phyloP scores from a whole-genome alignment of 2,797 vertebrate genomes.

The Serranus cabrilla region DNA sequence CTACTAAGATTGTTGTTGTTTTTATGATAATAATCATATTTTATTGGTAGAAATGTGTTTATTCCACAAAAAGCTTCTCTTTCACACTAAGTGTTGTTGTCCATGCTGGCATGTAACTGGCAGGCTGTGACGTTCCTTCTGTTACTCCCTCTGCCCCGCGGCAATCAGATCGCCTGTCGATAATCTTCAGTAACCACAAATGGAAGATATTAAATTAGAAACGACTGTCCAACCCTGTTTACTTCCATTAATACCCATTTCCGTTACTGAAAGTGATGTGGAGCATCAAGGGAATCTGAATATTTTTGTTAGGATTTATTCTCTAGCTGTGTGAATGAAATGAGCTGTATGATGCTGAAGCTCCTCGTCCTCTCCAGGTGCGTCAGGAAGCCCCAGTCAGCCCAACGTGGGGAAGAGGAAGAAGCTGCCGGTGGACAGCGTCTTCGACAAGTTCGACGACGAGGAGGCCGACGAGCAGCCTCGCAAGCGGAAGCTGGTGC shows the following conservation, averaged over 20 bases:
- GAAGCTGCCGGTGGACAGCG: conserved; percentile 98
- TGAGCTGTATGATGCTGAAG: background rate
- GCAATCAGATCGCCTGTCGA: no score
- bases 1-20: no score
- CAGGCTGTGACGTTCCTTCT: no score
- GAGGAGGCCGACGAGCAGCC: conserved; percentile 96
- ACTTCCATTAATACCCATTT: background rate
- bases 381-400: conserved; percentile 95
- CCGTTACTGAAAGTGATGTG: background rate
- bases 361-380: conserved; percentile 79
- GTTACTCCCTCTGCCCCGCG: no score
- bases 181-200: no score
- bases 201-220: no score
- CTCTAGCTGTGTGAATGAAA: background rate
- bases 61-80: no score
- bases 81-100: no score
- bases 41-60: no score
- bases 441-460: conserved; percentile 98
- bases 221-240: background rate
- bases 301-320: background rate
- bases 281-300: background rate
- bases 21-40: no score
- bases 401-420: conserved; percentile 94
- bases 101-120: no score
- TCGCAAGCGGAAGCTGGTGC: conserved; percentile 96